A percentile compares a stretch with the other conserved stretches of the same genome.
Evolutionary conservation across 2,888 invertebrate genomes (phyloP).

Genomic region (Hirtodrosophila cameraria): DNA sequence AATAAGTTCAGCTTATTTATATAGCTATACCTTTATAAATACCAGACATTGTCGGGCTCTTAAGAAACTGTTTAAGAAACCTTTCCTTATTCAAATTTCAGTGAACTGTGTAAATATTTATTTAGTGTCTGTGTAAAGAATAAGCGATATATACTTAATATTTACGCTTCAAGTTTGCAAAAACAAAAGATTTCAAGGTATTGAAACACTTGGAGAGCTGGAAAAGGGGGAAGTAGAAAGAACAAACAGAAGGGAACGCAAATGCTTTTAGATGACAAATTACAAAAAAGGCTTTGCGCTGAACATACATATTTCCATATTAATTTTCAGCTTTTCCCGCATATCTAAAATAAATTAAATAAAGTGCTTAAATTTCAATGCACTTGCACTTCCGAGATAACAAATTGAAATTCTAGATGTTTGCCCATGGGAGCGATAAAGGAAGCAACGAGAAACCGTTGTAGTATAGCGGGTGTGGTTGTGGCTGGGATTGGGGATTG

Average conservation of each 20-base stretch:
- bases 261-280: slow-evolving; percentile 48
- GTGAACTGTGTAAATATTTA: slow-evolving; percentile 49
- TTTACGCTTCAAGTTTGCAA: slow-evolving; percentile 41
- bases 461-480: not conserved
- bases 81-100: slow-evolving; percentile 45
- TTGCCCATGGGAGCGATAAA: slow-evolving; percentile 43
- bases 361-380: slow-evolving; percentile 42
- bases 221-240: no score
- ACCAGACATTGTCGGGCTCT: slow-evolving; percentile 18
- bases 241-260: slow-evolving; percentile 14
- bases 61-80: slow-evolving; percentile 9
- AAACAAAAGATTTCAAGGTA: slow-evolving; percentile 37
- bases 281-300: slow-evolving; percentile 28
- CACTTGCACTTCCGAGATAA: slow-evolving; percentile 70
- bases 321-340: slow-evolving; percentile 15
- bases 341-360: slow-evolving; percentile 18
- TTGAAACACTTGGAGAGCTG: slow-evolving; percentile 2
- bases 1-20: slow-evolving; percentile 16
- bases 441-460: slow-evolving; percentile 60
- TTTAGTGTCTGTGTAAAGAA: slow-evolving; percentile 8
- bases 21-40: not conserved
- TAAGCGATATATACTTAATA: slow-evolving; percentile 21
- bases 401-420: slow-evolving; percentile 74
- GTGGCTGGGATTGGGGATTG: not conserved
- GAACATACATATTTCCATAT: slow-evolving; percentile 24